Evolutionary conservation across 1,140 invertebrate genomes (phyloP).

Genomic region (Battus philenor): DNA sequence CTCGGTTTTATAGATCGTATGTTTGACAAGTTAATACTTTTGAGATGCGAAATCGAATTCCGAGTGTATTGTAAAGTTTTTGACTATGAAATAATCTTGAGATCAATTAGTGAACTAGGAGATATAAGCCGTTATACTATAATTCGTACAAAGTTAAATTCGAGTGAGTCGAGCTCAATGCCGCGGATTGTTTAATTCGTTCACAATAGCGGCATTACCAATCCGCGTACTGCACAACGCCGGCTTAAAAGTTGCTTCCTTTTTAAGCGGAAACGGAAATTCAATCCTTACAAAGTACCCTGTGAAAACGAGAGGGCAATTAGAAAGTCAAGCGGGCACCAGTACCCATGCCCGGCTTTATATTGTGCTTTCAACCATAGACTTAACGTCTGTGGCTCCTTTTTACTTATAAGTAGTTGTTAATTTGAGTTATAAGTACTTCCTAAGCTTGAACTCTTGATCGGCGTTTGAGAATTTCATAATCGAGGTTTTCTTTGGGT

Average conservation of each 20-base stretch:
- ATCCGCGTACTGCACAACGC: background rate
- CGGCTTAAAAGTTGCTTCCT: background rate
- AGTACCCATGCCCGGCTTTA: background rate
- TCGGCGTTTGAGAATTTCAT: constrained; percentile 7
- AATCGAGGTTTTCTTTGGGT: background rate
- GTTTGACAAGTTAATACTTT: too few relatives aligned
- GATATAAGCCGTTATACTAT: too few relatives aligned
- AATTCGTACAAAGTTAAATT: too few relatives aligned
- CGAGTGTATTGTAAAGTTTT: too few relatives aligned
- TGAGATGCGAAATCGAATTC: too few relatives aligned
- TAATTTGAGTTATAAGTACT: constrained; percentile 6
- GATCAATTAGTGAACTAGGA: too few relatives aligned
- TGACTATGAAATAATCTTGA: too few relatives aligned
- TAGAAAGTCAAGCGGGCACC: background rate
- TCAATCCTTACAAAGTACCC: constrained; percentile 3
- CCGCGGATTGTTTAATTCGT: too few relatives aligned
- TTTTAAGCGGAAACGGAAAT: background rate
- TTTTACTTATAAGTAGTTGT: constrained; percentile 9
- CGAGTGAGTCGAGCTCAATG: too few relatives aligned
- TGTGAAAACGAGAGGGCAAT: constrained; percentile 13
- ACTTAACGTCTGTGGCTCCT: constrained; percentile 1
- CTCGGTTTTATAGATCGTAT: too few relatives aligned
- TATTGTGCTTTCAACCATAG: constrained; percentile 6
- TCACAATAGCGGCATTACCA: background rate
- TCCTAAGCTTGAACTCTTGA: background rate